Evolutionary conservation across 2,797 vertebrate genomes (phyloP).

Genomic region (Sebastes paucispinis): DNA sequence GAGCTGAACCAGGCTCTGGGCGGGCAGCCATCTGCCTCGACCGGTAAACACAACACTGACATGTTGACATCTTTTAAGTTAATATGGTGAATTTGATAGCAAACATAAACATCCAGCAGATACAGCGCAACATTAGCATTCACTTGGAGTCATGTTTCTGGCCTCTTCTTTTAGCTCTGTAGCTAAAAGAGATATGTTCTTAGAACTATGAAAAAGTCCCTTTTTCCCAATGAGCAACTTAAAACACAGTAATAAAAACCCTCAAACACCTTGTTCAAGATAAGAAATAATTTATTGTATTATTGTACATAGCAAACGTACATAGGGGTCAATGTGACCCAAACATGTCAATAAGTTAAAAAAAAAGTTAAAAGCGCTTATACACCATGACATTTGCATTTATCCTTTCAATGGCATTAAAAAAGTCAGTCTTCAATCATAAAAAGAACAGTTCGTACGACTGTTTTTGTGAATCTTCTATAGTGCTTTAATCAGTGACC

Average conservation of each 20-base stretch:
- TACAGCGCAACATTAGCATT: no score
- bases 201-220: no score
- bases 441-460: background rate
- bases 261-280: background rate
- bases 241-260: background rate
- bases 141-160: no score
- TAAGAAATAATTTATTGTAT: slow-evolving; percentile 60
- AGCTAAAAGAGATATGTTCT: no score
- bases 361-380: slow-evolving; percentile 45
- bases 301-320: slow-evolving; percentile 41
- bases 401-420: background rate
- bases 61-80: no score
- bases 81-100: no score
- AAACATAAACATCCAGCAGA: no score
- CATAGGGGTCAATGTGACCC: slow-evolving; percentile 52
- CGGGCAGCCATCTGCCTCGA: no score
- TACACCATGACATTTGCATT: slow-evolving; percentile 2
- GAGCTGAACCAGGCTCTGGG: no score
- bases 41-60: no score
- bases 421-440: background rate
- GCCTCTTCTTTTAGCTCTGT: no score
- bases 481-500: slow-evolving; percentile 58
- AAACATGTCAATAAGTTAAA: slow-evolving; percentile 25
- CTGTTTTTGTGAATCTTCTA: background rate
- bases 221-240: background rate